Base-by-base conservation (phyloP, 2,797 vertebrate species). In the Ibycter americanus region DNA sequence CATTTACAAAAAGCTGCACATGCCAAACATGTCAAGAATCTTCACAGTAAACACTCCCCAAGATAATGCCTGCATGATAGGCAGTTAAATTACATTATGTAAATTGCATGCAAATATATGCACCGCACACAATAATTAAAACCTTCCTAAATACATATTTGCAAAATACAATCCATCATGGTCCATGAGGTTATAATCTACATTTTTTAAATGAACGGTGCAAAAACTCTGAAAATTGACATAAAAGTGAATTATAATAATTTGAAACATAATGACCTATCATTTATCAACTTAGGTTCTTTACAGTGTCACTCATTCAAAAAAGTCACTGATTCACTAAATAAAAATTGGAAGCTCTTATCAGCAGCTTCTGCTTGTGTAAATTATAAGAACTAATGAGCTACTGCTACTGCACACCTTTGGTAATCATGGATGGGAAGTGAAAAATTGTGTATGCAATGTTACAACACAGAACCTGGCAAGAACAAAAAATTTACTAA, bases 61-160 rank as follows among this genome's bases (percentile, higher is more conserved):
- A 73, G 90, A 93, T 82, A 81, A 56, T 1, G 31, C 32, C 67
- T 84, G 74, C 34, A 27, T 87, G 96, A 96, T 83, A 95, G 90
- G 79, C 81, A 94, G 84, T 89, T 94, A 95, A 87, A 91, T 92
- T 83, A 15, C 34, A 95, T 96, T 95, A 96, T 96, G 94, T 23
- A 95, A 93, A 96, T 89, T 68, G 3, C 29, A 93, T 95, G 94
- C 78, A 97, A 96, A 97, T 97, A 58, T 92, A 97, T 94, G 71
- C 86, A 87, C 9, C 0, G 0, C 55, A 86, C 82, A 90, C 2
- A 20, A 91, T 94, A 96, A 96, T 96, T 88, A 96, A 93, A 90
- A 83, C 82, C 49, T 95, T 90, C 78, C 73, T 82, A 94, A 94
- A 95, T 73, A 94, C 62, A 34, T 96, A 94, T 97, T 97, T 96